Evolutionary conservation across 2,888 invertebrate genomes (phyloP).

Genomic region (Diaprepes abbreviatus): DNA sequence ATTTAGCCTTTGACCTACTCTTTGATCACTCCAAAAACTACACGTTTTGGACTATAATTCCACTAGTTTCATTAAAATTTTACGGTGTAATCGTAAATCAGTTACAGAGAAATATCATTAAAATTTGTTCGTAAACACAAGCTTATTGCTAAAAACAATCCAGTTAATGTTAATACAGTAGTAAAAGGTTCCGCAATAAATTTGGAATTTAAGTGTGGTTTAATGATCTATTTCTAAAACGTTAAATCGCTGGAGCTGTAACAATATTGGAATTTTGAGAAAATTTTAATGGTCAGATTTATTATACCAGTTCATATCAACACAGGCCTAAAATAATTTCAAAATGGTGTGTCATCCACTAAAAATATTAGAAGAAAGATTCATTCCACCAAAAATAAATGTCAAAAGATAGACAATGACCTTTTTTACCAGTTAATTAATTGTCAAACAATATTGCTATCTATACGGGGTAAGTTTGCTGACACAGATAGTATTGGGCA

Average conservation of each 20-base stretch:
- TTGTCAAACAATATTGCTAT: no score
- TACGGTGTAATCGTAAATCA: conserved; percentile 26
- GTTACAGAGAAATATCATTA: conserved; percentile 28
- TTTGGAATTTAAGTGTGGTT: background rate
- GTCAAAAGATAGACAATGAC: no score
- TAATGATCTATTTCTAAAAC: background rate
- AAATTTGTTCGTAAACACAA: conserved; percentile 28
- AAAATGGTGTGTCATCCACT: no score
- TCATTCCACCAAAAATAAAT: no score
- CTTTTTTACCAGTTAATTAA: no score
- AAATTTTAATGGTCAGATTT: background rate
- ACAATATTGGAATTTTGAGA: background rate
- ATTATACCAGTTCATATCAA: background rate
- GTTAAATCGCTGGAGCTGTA: background rate
- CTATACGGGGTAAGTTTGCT: no score
- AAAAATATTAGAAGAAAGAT: no score
- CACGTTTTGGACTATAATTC: background rate
- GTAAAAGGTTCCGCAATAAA: conserved; percentile 5
- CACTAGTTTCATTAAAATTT: conserved; percentile 19
- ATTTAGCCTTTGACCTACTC: no score
- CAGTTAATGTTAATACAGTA: conserved; percentile 24
- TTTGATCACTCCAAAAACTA: conserved; percentile 2
- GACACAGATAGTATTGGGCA: no score
- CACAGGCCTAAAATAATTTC: no score
- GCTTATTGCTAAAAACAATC: conserved; percentile 24